Evolutionary conservation across 2,797 vertebrate species (phyloP).

Genomic region (Oreochromis grahami): DNA sequence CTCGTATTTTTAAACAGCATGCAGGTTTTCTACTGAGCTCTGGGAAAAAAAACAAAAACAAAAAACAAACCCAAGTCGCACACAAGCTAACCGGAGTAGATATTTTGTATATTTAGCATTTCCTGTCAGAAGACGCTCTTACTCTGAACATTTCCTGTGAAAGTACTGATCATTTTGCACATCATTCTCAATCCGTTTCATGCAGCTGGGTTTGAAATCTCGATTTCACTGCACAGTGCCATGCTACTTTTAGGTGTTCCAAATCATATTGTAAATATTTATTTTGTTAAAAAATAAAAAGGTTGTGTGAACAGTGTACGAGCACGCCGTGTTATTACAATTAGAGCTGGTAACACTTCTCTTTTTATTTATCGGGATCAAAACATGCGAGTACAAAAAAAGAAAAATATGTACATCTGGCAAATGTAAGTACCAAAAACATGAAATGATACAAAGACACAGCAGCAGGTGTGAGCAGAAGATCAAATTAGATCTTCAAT

Average conservation of each 20-base stretch:
- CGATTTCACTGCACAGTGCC: constrained; percentile 31
- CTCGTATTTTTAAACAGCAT: not conserved
- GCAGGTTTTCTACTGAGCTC: constrained; percentile 15
- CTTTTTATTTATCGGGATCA: constrained; percentile 57
- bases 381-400: constrained; percentile 71
- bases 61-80: not conserved
- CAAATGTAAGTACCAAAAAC: constrained; percentile 61
- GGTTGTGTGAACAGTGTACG: constrained; percentile 33
- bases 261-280: constrained; percentile 71
- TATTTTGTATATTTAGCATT: constrained; percentile 28
- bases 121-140: not conserved
- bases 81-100: not conserved
- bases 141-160: constrained; percentile 23
- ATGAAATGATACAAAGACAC: constrained; percentile 9
- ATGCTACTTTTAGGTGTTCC: constrained; percentile 56
- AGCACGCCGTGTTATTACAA: not conserved
- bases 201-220: constrained; percentile 8
- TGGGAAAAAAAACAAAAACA: not conserved
- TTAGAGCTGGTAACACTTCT: constrained; percentile 18
- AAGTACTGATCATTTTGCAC: constrained; percentile 46
- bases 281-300: constrained; percentile 76
- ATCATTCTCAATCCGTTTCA: constrained; percentile 1
- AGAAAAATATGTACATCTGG: constrained; percentile 63
- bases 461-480: not conserved
- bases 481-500: not conserved